Base-by-base conservation (phyloP, 2,888 invertebrate species). In the Lithophane semibrunnea region DNA sequence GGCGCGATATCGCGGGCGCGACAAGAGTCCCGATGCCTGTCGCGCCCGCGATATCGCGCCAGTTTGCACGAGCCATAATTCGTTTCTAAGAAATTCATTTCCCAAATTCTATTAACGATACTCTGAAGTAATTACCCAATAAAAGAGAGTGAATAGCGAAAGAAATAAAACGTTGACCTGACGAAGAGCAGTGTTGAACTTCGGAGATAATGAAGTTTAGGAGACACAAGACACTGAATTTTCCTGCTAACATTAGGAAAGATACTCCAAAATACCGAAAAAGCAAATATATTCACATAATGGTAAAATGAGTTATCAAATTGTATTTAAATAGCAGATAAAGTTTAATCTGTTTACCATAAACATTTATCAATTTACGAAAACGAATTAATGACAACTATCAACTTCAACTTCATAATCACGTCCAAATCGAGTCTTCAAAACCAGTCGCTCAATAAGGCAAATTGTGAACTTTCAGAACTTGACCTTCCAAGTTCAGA, bases 401-500 rank as follows among this genome's bases (percentile, higher is more conserved):
- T 49, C 42, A 74, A 78, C n/a, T 73, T 67, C 68, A 78, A 77
- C 60, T 82, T 79, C 21, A 82, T 80, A 78, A 83, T 79, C 65
- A 63, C 63, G 58, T 90, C 89, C 78, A 89, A 91, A 90, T 90
- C 80, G 90, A 91, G 86, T 87, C 86, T 86, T 89, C 89, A 87
- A 88, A 86, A 89, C 88, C 89, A 92, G 89, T 88, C 91, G 88
- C 88, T 90, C 90, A 93, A 93, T 94, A 93, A 92, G 88, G 90
- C 88, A 91, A 92, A 93, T 92, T 89, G 90, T 87, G 87, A 94
- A 95, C 92, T 94, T 94, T 92, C 80, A 88, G 91, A 93, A 92
- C 93, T 94, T 95, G 95, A 95, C 96, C 96, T 96, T 95, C 92
- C 93, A 95, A 94, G 93, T 94, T 94, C 92, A 92, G 91, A 92